Evolutionary conservation across 2,888 invertebrate genomes (phyloP).

Genomic region (Hedychridium roseum): DNA sequence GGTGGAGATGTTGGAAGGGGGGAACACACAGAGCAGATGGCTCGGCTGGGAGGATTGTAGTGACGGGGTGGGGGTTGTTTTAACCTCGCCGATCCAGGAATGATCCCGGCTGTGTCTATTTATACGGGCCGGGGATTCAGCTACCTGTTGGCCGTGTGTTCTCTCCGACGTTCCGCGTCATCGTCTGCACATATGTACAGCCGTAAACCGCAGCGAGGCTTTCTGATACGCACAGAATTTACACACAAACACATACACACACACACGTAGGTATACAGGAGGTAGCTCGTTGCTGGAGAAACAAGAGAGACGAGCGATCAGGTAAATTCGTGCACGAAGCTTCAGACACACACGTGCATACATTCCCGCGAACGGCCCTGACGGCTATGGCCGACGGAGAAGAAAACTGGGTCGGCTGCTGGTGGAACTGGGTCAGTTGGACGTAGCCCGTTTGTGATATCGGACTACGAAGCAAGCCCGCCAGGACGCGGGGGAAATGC

Average conservation of each 20-base stretch:
- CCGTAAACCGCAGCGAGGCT: not conserved
- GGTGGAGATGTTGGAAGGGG: not conserved
- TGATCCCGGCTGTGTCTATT: constrained; percentile 59
- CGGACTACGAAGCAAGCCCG: no score
- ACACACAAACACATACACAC: not conserved
- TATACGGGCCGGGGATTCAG: constrained; percentile 53
- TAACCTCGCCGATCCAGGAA: constrained; percentile 48
- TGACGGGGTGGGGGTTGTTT: constrained; percentile 13
- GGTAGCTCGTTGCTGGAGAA: no score
- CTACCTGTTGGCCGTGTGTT: constrained; percentile 54
- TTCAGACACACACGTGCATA: not conserved
- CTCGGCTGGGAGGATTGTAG: constrained; percentile 11
- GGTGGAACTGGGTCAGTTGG: constrained; percentile 46
- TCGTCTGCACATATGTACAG: constrained; percentile 13
- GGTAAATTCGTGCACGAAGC: no score
- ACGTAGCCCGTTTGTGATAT: no score
- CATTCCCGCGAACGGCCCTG: constrained; percentile 6
- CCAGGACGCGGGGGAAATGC: no score
- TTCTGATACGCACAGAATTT: no score
- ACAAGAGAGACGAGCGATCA: no score
- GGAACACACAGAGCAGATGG: constrained; percentile 1
- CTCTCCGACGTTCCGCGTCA: constrained; percentile 26
- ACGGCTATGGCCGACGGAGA: constrained; percentile 22
- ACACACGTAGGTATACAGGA: not conserved
- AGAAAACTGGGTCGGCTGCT: constrained; percentile 47